Evolutionary conservation across 2,113 vertebrate genomes (phyloP), one percentile per base, ranked within the genome.

Genomic region (Catharus bicknelli): DNA sequence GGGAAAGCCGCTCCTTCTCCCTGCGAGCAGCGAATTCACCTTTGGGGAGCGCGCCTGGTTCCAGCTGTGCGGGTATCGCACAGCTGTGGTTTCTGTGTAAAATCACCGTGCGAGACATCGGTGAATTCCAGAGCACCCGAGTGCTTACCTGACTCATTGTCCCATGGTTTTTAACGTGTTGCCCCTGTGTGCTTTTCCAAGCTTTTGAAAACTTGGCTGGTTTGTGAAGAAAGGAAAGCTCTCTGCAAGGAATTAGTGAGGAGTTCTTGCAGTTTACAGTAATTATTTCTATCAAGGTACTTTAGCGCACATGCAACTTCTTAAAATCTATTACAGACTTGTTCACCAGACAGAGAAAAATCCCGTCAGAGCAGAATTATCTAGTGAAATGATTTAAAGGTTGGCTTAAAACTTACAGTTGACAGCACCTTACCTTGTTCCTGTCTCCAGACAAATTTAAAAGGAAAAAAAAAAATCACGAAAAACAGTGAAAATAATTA

Each of bases 61-160:
- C 50, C 50, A 51, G 50, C 50, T 51, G 50, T 51, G 50, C 50
- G 8, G 27, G 50, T 16, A 27, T 10, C 50, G 15, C 50, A 10
- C 50, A 16, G 50, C 50, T 51, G 50, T 10, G 5, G 14, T 40
- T 40, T 13, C 42, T 43, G 1, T n/a, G 22, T 6, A 1, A 8
- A 73, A 57, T 1, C 25, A 2, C 0, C 1, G 12, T 26, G 47
- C 17, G 14, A 30, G 50, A 7, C 16, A 5, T 2, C 34, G 1
- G 5, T 9, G 51, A 2, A 6, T 36, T 18, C 14, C 21, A 7
- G 10, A 64, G 15, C 5, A 2, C 47, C 0, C 0, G 1, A 6
- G 3, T 16, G 9, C 55, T 27, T 10, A 1, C 12, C 38, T 29
- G 55, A 2, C 30, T 0, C 0, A 0, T 5, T 10, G 19, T 43